Evolutionary conservation across 2,888 invertebrate genomes (phyloP), one percentile per base, ranked within the genome.

Genomic region (Entomobrya proxima): DNA sequence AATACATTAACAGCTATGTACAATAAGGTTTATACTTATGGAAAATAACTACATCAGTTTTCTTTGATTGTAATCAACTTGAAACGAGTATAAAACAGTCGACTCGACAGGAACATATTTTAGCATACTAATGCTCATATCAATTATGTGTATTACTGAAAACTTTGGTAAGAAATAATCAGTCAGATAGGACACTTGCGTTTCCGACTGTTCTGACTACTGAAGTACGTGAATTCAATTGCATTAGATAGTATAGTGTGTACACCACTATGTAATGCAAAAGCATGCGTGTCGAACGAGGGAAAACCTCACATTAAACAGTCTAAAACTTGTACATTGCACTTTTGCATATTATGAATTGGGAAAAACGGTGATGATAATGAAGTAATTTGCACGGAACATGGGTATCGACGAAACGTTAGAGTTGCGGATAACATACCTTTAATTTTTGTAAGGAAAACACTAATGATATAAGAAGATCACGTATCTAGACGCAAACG

Each of bases 151-250:
- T 35, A 24, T 52, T 32, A 52, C 35, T 44, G 27, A 74, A 50
- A 74, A 74, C 30, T 74, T 52, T 52, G 50, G 74, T 74, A 74
- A 52, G 74, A 74, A 74, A 35, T 74, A 74, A 74, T 74, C 74
- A 74, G 18, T 13, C 3, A 74, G 13, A 35, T 74, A 74, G n/a
- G 35, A 74, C 52, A 27, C 24, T 74, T 21, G 9, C 24, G 74
- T n/a, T n/a, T n/a, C n/a, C n/a, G n/a, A n/a, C n/a, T n/a, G n/a
- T n/a, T n/a, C n/a, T n/a, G n/a, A n/a, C 74, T 74, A 74, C 74
- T 74, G 74, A 32, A 6, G 50, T 74, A 74, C 74, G 35, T 35
- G 15, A 32, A 21, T 64, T 5, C 61, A 9, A 24, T 15, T 40
- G 30, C 24, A 44, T 24, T 35, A 13, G 5, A 21, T 32, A n/a